These are phyloP conservation scores for Lagria hirta DNA, from an alignment of 2,888 invertebrate genomes.

Conservation along the genomic window DNA sequence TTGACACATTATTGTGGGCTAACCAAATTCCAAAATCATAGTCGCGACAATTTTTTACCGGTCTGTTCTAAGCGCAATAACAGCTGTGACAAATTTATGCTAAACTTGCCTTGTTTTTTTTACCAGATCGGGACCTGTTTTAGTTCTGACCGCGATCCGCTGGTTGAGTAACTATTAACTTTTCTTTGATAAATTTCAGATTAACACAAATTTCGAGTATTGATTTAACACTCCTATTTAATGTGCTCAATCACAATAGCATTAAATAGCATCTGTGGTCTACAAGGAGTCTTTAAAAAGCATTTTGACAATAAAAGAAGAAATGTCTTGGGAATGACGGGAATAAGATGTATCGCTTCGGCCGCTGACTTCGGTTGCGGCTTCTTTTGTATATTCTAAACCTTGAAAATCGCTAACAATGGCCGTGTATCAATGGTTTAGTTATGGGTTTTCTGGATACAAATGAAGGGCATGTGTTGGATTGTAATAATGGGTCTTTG, in stretches of 20 bases:
- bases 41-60: too few relatives aligned
- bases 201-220: too few relatives aligned
- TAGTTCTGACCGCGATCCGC: too few relatives aligned
- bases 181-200: too few relatives aligned
- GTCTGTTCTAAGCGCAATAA: too few relatives aligned
- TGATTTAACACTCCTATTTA: too few relatives aligned
- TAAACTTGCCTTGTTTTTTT: too few relatives aligned
- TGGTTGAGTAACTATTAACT: too few relatives aligned
- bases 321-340: constrained; percentile 14
- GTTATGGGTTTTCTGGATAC: constrained; percentile 23
- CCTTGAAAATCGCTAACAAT: constrained; percentile 33
- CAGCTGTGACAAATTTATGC: too few relatives aligned
- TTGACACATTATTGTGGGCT: too few relatives aligned
- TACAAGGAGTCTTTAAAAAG: constrained; percentile 2
- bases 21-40: too few relatives aligned
- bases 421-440: constrained; percentile 30
- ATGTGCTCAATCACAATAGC: constrained; percentile 14
- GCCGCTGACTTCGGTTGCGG: constrained; percentile 24
- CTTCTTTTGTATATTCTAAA: constrained; percentile 23
- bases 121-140: too few relatives aligned
- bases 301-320: constrained; percentile 13
- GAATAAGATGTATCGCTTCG: constrained; percentile 25
- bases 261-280: constrained; percentile 11
- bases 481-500: constrained; percentile 19
- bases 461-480: constrained; percentile 35